phyloP scores from a whole-genome alignment of 2,888 invertebrate species.

The Morpho deidamia region DNA sequence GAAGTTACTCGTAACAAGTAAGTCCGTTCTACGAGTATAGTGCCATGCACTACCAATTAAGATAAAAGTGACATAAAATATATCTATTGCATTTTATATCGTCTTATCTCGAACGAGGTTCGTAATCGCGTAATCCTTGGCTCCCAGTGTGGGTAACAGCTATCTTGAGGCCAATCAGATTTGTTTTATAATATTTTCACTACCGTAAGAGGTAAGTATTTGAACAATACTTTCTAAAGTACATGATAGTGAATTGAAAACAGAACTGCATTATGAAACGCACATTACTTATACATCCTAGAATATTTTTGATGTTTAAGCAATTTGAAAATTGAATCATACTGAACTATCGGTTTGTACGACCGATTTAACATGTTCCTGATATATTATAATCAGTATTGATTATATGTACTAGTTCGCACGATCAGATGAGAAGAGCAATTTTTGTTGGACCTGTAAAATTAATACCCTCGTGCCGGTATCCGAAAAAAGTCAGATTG shows the following conservation, averaged over 20 bases:
- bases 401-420: too few relatives aligned
- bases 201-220: not conserved
- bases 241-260: not conserved
- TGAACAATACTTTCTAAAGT: not conserved
- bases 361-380: too few relatives aligned
- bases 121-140: constrained; percentile 24
- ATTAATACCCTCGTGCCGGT: too few relatives aligned
- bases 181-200: constrained; percentile 11
- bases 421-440: too few relatives aligned
- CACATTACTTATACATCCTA: too few relatives aligned
- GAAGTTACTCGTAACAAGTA: constrained; percentile 31
- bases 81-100: constrained; percentile 33
- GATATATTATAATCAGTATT: too few relatives aligned
- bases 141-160: constrained; percentile 27
- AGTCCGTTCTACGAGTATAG: constrained; percentile 30
- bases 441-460: too few relatives aligned
- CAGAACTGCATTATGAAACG: too few relatives aligned
- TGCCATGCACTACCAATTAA: constrained; percentile 32
- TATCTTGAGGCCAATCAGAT: constrained; percentile 26
- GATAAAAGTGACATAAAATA: constrained; percentile 36
- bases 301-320: not conserved
- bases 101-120: constrained; percentile 23
- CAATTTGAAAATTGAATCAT: not conserved
- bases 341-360: too few relatives aligned
- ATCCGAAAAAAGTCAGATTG: too few relatives aligned